Base-by-base conservation (phyloP, 2,113 vertebrate genomes). In the Colinus virginianus region DNA sequence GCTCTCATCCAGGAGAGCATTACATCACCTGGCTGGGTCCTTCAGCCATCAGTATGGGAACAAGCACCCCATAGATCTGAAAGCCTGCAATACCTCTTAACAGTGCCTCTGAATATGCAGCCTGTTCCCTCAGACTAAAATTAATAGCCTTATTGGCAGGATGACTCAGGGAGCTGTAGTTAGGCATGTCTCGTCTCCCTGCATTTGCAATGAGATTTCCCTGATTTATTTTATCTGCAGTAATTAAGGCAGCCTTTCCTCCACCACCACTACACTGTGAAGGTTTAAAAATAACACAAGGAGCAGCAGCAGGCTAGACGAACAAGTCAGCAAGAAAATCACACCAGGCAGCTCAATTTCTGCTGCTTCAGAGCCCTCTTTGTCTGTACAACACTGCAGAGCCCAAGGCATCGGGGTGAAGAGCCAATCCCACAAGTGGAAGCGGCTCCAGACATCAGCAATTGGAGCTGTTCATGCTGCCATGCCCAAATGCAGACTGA, bases 221-320 rank as follows among this genome's bases (percentile, higher is more conserved):
- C 94, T 97, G 97, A 98, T 98, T 97, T 97, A 97, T 98, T 95
- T 97, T 90, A 82, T 97, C 97, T 93, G 97, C 97, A 98, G 96
- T 97, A 97, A 98, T 98, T 97, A 97, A 96, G 94, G 83, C 94
- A 76, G 90, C 68, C 92, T 68, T 87, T 87, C 78, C 82, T 74
- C 71, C 61, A 3, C 94, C 56, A 66, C 89, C 87, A 18, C 78
- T 26, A 46, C 89, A 20, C 78, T 36, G 94, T 16, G 58, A 78
- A 83, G 90, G 13, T 84, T 87, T 95, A 90, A 93, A 97, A 97
- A 96, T 96, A 94, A 70, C 88, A n/a, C 61, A n/a, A 42, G 28
- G 6, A 90, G 25, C 87, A 68, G 93, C 95, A 42, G 83, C 3
- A 45, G 70, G 55, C 76, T 58, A 71, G 89, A 94, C 6, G 1